A percentile compares a stretch with the other conserved stretches of the same genome.
Conservation (phyloP, 2,888 invertebrate species). For the Gymnosoma rotundatum region DNA sequence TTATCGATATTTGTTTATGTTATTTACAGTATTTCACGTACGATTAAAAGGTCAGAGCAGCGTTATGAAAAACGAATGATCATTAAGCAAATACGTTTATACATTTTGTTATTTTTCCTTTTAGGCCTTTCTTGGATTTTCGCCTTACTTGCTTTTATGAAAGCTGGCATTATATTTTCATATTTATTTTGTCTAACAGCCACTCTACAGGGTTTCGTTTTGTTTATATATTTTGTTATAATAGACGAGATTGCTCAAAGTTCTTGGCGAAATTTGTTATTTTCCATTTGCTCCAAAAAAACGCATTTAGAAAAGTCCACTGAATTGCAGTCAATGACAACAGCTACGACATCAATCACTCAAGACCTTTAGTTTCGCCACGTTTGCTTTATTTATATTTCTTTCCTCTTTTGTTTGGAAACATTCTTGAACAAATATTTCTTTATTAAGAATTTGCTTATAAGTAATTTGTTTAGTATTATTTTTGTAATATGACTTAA, state of each 20-base stretch:
- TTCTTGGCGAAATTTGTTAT: slow-evolving; percentile 80
- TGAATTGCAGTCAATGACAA: slow-evolving; percentile 71
- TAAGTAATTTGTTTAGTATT: too few species aligned
- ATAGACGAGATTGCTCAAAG: slow-evolving; percentile 84
- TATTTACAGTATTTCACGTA: slow-evolving; percentile 80
- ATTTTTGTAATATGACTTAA: too few species aligned
- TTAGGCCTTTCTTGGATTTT: slow-evolving; percentile 86
- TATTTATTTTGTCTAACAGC: slow-evolving; percentile 86
- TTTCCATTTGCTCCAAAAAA: slow-evolving; percentile 33
- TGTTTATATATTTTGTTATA: slow-evolving; percentile 85
- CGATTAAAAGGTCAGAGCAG: slow-evolving; percentile 80
- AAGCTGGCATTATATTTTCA: slow-evolving; percentile 83
- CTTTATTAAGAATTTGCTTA: too few species aligned
- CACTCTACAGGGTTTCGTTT: slow-evolving; percentile 85
- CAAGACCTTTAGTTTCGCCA: slow-evolving; percentile 6
- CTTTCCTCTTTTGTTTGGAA: too few species aligned
- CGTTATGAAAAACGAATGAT: slow-evolving; percentile 74
- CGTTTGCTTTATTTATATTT: background rate
- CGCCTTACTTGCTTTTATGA: slow-evolving; percentile 84
- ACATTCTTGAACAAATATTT: too few species aligned
- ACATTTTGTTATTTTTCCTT: slow-evolving; percentile 85
- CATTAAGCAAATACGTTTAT: slow-evolving; percentile 84
- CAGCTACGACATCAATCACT: slow-evolving; percentile 68
- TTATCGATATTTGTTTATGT: slow-evolving; percentile 84
- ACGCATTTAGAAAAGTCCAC: slow-evolving; percentile 54